Percentiles rank a stretch among this genome's conserved stretches.
Evolutionary conservation across 2,888 invertebrate genomes (phyloP).

Genomic region (Branchinecta sandiegonensis): DNA sequence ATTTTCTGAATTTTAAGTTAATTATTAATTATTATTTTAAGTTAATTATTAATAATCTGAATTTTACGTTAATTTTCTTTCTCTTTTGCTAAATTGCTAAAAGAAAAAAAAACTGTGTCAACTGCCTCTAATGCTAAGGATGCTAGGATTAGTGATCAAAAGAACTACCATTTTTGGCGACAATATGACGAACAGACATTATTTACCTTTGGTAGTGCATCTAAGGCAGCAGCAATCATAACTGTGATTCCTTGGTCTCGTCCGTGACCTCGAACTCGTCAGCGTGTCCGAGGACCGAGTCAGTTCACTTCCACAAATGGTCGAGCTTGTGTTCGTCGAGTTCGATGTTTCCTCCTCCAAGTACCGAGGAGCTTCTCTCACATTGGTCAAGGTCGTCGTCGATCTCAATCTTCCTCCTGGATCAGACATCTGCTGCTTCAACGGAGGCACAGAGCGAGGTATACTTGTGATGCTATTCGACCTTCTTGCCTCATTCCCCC

Average conservation of each 20-base stretch:
- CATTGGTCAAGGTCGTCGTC: background rate
- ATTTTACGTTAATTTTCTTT: too few relatives aligned
- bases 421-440: background rate
- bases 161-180: too few relatives aligned
- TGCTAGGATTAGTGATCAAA: too few relatives aligned
- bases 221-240: slow-evolving; percentile 10
- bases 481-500: background rate
- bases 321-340: background rate
- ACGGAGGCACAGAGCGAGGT: background rate
- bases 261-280: slow-evolving; percentile 3
- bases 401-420: background rate
- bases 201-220: background rate
- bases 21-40: too few relatives aligned
- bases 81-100: too few relatives aligned
- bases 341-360: background rate
- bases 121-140: too few relatives aligned
- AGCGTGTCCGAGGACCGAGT: background rate
- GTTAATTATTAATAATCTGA: too few relatives aligned
- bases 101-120: too few relatives aligned
- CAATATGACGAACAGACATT: too few relatives aligned
- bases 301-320: slow-evolving; percentile 9
- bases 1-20: too few relatives aligned
- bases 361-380: background rate
- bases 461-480: background rate
- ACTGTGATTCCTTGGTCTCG: background rate